Percentiles rank a stretch among this genome's conserved stretches.
Evolutionary conservation across 2,797 vertebrate species (phyloP).

Genomic region (Urophycis tenuis): DNA sequence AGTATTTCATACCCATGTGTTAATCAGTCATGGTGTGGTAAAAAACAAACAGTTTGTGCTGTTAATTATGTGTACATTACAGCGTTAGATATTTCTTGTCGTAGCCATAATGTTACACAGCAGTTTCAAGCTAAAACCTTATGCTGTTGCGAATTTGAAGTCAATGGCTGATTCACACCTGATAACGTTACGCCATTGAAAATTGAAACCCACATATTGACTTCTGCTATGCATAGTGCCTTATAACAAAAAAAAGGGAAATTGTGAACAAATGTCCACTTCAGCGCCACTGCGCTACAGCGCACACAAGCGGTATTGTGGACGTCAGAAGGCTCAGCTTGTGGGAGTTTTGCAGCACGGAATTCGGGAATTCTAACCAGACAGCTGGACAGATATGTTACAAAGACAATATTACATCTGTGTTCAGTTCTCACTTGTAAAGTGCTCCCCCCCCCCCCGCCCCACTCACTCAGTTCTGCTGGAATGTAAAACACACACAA

Average conservation of each 20-base stretch:
- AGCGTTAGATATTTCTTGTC: too few species aligned
- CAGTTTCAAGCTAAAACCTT: neutral
- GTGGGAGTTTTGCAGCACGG: neutral
- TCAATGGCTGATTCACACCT: neutral
- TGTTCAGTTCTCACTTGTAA: neutral
- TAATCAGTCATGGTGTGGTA: constrained; percentile 1
- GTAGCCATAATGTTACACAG: neutral
- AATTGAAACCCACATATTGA: neutral
- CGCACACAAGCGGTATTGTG: neutral
- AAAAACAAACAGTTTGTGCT: neutral
- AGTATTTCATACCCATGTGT: neutral
- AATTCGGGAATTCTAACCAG: neutral
- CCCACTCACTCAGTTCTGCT: neutral
- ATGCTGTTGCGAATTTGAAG: neutral
- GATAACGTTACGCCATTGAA: neutral
- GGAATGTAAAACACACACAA: neutral
- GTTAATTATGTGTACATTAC: neutral
- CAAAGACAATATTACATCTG: neutral
- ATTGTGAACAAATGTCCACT: neutral
- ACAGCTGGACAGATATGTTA: neutral
- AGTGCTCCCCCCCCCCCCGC: neutral
- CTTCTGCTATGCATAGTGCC: neutral
- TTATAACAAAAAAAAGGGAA: too few species aligned
- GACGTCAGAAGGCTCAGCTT: neutral
- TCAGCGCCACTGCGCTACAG: neutral